A percentile compares a stretch with the other conserved stretches of the same genome.
Conservation (phyloP, 1,140 invertebrate genomes). For the Sycophaga agraensis region DNA sequence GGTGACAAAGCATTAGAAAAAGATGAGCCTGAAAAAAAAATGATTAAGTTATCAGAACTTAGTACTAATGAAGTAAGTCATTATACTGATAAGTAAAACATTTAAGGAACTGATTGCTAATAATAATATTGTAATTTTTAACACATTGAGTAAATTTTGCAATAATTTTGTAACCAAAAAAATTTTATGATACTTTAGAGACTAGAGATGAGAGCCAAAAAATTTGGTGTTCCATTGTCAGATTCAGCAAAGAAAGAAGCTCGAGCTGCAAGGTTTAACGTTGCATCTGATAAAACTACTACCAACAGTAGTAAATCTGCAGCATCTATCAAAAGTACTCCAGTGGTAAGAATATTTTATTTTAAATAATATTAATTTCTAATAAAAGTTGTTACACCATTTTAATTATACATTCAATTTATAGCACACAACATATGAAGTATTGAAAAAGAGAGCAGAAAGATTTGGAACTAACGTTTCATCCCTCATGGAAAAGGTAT, state of each 20-base stretch:
- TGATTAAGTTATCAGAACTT: conserved; percentile 65
- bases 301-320: conserved; percentile 36
- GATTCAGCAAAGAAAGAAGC: conserved; percentile 67
- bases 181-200: conserved; percentile 47
- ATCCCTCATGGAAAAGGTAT: conserved; percentile 65
- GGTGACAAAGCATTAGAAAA: conserved; percentile 33
- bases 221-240: conserved; percentile 70
- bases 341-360: conserved; percentile 36
- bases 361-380: conserved; percentile 3
- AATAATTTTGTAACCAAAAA: not conserved
- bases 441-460: conserved; percentile 73
- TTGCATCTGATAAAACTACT: conserved; percentile 32
- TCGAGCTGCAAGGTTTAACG: conserved; percentile 66
- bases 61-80: conserved; percentile 67
- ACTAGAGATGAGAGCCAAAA: conserved; percentile 75
- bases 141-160: too few species aligned
- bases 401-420: conserved; percentile 26
- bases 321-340: conserved; percentile 42
- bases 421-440: conserved; percentile 61
- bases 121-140: too few species aligned
- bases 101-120: too few species aligned
- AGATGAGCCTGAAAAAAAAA: conserved; percentile 52
- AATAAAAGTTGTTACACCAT: not conserved
- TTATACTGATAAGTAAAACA: too few species aligned
- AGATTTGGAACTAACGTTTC: conserved; percentile 75